Base-by-base conservation (phyloP, 2,888 invertebrate species). In the Serripes groenlandicus region DNA sequence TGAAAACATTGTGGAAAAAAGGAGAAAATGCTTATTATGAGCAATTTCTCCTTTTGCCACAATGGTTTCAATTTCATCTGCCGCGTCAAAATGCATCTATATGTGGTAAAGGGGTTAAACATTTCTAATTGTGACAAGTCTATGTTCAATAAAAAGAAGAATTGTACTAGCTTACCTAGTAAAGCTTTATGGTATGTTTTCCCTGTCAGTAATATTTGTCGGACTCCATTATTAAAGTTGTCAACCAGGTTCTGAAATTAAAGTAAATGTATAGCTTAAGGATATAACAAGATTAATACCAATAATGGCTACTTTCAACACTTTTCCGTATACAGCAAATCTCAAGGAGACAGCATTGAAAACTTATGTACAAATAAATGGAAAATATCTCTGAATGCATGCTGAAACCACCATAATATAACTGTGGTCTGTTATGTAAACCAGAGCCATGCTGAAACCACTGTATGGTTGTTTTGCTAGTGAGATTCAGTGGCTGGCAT, bases 131-230 rank as follows among this genome's bases (percentile, higher is more conserved):
- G 1, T 1, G 49, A 42, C 9, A 42, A 42, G 15, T 49, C 21
- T 15, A 3, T 3, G 21, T 49, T 3, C 2, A 11, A 5, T 3
- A 56, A 34, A 18, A 18, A 3, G n/a, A n/a, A n/a, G n/a, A n/a
- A n/a, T n/a, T n/a, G n/a, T n/a, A n/a, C n/a, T n/a, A n/a, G 26
- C 64, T 97, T 96, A 98, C 98, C 98, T 95, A 98, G 98, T 93
- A 98, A 96, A 91, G 98, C 98, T 95, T 98, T 98, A 92, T 98
- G 96, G 95, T 98, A 98, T 81, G 98, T 97, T 95, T 98, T 98
- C 82, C 98, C 98, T 91, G 98, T 97, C 92, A 97, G 97, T 95
- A 98, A 97, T 96, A 98, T 96, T 95, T 98, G 98, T 93, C 98
- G 96, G 62, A 98, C 97, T 88, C 98, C 97, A 78, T 98, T 98